Conservation (phyloP, 2,888 invertebrate species). For the Orthosia gothica region DNA sequence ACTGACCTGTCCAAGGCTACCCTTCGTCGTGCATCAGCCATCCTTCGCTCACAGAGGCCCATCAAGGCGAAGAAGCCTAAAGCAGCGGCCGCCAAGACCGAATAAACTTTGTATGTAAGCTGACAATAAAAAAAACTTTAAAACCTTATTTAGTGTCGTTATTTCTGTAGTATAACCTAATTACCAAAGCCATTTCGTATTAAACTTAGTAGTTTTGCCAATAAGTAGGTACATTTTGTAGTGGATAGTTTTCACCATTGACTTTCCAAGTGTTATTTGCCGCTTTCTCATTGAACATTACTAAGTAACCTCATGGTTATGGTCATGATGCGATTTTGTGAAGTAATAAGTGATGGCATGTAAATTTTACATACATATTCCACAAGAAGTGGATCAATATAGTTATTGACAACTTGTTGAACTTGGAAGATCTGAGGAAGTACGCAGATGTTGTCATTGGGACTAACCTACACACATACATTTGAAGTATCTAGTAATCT, state of each 20-base stretch:
- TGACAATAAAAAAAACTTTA: constrained; percentile 82
- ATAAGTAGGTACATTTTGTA: neutral
- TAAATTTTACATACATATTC: neutral
- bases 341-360: neutral
- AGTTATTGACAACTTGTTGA: neutral
- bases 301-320: too few relatives aligned
- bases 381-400: neutral
- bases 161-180: constrained; percentile 45
- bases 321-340: too few relatives aligned
- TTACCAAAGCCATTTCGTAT: neutral
- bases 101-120: constrained; percentile 92
- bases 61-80: constrained; percentile 95
- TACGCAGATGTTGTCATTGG: neutral
- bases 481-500: neutral
- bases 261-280: neutral
- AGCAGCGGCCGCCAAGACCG: constrained; percentile 94
- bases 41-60: constrained; percentile 97
- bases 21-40: constrained; percentile 97
- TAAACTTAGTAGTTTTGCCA: neutral
- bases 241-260: neutral
- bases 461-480: neutral
- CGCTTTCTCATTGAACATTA: neutral
- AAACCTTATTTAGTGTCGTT: constrained; percentile 69
- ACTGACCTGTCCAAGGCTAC: constrained; percentile 97
- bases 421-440: neutral